Percentiles rank a stretch among this genome's conserved stretches.
Evolutionary conservation across 1,140 invertebrate genomes (phyloP).

Genomic region (Cherax quadricarinatus): DNA sequence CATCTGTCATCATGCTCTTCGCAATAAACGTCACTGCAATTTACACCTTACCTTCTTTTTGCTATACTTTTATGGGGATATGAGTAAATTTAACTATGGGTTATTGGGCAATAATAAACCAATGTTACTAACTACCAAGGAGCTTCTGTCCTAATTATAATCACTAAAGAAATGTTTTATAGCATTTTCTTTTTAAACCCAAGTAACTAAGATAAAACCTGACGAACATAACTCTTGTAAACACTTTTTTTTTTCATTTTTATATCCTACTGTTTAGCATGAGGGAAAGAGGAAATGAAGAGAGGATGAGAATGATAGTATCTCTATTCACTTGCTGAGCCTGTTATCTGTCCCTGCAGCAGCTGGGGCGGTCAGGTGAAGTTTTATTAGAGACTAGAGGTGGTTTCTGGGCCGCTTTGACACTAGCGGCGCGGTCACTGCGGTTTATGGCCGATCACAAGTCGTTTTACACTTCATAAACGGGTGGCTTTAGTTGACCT

Average conservation of each 20-base stretch:
- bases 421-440: conserved; percentile 25
- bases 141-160: neutral
- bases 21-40: conserved; percentile 69
- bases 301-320: neutral
- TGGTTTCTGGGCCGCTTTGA: neutral
- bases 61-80: neutral
- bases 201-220: too few species aligned
- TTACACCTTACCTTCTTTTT: conserved; percentile 26
- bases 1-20: conserved; percentile 54
- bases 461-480: conserved; percentile 67
- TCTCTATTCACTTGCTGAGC: neutral
- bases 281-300: neutral
- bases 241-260: neutral
- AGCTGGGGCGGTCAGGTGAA: conserved; percentile 31
- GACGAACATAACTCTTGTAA: neutral
- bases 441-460: conserved; percentile 57
- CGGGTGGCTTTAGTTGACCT: conserved; percentile 23
- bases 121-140: neutral
- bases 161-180: conserved; percentile 24
- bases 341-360: neutral
- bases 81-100: neutral
- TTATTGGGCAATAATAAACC: conserved; percentile 1
- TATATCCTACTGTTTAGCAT: neutral
- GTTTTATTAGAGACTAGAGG: conserved; percentile 19
- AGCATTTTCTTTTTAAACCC: neutral